These are phyloP conservation scores for Perca flavescens DNA, from an alignment of 2,113 vertebrate species.

Conservation along the genomic window DNA sequence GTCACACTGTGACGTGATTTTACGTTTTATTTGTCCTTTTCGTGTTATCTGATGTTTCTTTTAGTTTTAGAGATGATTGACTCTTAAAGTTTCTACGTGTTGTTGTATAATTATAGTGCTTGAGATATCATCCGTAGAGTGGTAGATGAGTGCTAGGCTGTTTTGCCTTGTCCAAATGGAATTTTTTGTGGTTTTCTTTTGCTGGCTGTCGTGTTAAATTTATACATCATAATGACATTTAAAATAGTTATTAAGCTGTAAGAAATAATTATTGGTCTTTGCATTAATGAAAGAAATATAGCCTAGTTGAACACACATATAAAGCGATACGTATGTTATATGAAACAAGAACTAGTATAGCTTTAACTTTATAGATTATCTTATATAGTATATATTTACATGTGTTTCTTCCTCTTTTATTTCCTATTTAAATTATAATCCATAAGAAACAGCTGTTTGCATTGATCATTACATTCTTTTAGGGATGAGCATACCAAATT, in stretches of 20 bases:
- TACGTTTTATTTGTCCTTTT: not conserved
- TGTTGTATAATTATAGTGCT: not conserved
- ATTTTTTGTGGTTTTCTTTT: too few species aligned
- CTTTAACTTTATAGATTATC: not conserved
- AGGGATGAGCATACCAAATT: not conserved
- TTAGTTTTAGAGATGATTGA: not conserved
- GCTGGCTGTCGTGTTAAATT: too few species aligned
- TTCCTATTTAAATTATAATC: not conserved
- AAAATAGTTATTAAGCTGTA: not conserved
- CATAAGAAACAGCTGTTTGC: not conserved
- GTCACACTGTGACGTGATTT: too few species aligned
- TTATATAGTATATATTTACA: not conserved
- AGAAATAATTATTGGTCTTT: not conserved
- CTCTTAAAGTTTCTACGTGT: not conserved
- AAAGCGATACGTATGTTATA: not conserved
- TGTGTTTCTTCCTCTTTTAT: not conserved
- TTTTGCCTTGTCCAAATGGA: too few species aligned
- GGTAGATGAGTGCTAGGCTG: not conserved
- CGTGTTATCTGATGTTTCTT: not conserved
- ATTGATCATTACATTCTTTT: not conserved
- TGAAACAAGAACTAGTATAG: not conserved
- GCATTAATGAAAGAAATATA: not conserved
- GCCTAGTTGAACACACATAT: not conserved
- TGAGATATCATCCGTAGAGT: not conserved
- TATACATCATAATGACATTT: too few species aligned